Evolutionary conservation across 2,888 invertebrate species (phyloP).

Genomic region (Napeogenes inachia): DNA sequence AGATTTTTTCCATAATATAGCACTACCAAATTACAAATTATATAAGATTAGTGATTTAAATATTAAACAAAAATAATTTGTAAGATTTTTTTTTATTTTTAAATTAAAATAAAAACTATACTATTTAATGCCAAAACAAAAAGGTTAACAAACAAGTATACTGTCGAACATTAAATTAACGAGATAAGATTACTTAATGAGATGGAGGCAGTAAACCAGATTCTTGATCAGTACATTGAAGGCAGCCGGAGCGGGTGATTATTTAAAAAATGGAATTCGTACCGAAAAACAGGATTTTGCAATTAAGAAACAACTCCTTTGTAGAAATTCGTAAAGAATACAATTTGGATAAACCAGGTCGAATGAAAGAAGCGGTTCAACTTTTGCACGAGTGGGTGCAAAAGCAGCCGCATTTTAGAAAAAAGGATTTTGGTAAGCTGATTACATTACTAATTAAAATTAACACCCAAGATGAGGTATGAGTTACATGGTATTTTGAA

Average conservation of each 20-base stretch:
- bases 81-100: no score
- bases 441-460: not conserved
- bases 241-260: constrained; percentile 14
- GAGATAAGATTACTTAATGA: no score
- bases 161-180: no score
- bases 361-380: constrained; percentile 39
- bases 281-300: constrained; percentile 27
- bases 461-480: no score
- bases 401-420: constrained; percentile 43
- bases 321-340: constrained; percentile 35
- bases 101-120: no score
- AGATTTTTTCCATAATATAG: no score
- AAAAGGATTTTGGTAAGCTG: constrained; percentile 45
- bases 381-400: constrained; percentile 46
- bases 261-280: constrained; percentile 21
- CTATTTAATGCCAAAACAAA: no score
- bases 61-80: no score
- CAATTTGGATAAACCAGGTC: constrained; percentile 37
- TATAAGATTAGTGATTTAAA: no score
- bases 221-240: constrained; percentile 14
- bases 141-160: no score
- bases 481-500: not conserved
- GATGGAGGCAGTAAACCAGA: no score
- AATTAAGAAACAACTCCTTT: constrained; percentile 33
- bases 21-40: no score